A percentile compares a stretch with the other conserved stretches of the same genome.
Conservation (phyloP, 2,888 invertebrate genomes). For the Cheilosia pagana region DNA sequence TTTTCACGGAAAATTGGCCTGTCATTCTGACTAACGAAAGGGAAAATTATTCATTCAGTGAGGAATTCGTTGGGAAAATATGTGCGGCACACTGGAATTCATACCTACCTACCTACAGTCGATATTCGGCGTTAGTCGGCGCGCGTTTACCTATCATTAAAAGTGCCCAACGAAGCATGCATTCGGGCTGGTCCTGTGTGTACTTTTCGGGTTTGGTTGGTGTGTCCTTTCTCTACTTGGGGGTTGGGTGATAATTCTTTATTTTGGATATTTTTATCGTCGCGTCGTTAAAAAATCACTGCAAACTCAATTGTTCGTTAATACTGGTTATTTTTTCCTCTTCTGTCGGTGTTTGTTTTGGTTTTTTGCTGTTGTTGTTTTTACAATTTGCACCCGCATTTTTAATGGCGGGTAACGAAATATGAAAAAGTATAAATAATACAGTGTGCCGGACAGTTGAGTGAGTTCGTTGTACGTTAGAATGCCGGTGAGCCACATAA, state of each 20-base stretch:
- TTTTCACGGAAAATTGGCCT: constrained; percentile 71
- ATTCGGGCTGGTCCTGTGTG: constrained; percentile 35
- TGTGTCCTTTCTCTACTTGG: neutral
- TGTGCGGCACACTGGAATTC: neutral
- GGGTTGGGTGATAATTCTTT: constrained; percentile 16
- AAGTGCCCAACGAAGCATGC: constrained; percentile 61
- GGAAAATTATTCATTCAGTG: constrained; percentile 68
- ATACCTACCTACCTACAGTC: too few species aligned
- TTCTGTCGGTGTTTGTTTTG: neutral
- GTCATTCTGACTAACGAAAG: constrained; percentile 68
- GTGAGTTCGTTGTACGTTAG: constrained; percentile 5
- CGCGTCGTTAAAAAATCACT: constrained; percentile 56
- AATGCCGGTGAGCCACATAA: neutral
- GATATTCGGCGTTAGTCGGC: constrained; percentile 12
- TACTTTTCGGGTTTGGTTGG: neutral
- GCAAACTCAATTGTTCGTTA: constrained; percentile 65
- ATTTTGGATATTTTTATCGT: constrained; percentile 13
- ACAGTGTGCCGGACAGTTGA: constrained; percentile 11
- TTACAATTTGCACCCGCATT: neutral
- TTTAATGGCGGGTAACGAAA: constrained; percentile 49
- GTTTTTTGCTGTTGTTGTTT: constrained; percentile 10
- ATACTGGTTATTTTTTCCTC: constrained; percentile 10
- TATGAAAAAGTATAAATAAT: constrained; percentile 47
- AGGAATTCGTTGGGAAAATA: constrained; percentile 36
- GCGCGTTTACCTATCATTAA: constrained; percentile 66